phyloP scores from a whole-genome alignment of 1,140 invertebrate genomes.

The Uloborus diversus region DNA sequence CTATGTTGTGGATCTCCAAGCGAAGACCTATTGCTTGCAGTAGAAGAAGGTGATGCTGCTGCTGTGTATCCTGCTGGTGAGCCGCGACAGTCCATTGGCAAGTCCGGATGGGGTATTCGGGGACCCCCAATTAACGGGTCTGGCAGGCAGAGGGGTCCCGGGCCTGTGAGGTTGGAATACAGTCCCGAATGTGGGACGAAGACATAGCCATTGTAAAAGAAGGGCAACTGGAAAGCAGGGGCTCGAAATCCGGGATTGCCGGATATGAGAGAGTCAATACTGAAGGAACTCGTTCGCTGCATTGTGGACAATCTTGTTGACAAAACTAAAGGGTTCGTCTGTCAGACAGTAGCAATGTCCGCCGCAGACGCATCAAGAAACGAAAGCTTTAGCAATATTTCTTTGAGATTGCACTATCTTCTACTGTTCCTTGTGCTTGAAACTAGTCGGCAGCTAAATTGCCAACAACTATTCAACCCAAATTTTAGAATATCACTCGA shows the following conservation, averaged over 20 bases:
- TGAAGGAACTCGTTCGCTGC: constrained; percentile 39
- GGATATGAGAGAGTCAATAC: constrained; percentile 42
- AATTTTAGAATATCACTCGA: too few species aligned
- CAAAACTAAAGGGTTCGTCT: too few species aligned
- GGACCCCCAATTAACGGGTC: not conserved
- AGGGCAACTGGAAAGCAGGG: constrained; percentile 26
- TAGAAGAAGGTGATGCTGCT: constrained; percentile 11
- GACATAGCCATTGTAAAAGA: constrained; percentile 52
- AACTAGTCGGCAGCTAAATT: too few species aligned
- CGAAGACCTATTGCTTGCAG: constrained; percentile 35
- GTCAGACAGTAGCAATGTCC: too few species aligned
- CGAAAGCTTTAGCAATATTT: too few species aligned
- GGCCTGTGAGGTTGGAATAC: constrained; percentile 33
- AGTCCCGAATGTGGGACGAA: constrained; percentile 34
- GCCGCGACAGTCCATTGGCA: constrained; percentile 19
- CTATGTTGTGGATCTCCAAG: constrained; percentile 18
- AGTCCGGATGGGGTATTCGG: constrained; percentile 14
- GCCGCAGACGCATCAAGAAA: too few species aligned
- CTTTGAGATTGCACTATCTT: too few species aligned
- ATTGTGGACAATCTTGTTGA: constrained; percentile 14
- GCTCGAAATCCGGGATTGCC: constrained; percentile 24
- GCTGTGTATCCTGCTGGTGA: not conserved
- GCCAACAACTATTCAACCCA: too few species aligned
- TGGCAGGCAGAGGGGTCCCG: not conserved
- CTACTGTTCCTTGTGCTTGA: too few species aligned